Conservation (phyloP, 2,888 invertebrate species). For the Capitulum mitella region DNA sequence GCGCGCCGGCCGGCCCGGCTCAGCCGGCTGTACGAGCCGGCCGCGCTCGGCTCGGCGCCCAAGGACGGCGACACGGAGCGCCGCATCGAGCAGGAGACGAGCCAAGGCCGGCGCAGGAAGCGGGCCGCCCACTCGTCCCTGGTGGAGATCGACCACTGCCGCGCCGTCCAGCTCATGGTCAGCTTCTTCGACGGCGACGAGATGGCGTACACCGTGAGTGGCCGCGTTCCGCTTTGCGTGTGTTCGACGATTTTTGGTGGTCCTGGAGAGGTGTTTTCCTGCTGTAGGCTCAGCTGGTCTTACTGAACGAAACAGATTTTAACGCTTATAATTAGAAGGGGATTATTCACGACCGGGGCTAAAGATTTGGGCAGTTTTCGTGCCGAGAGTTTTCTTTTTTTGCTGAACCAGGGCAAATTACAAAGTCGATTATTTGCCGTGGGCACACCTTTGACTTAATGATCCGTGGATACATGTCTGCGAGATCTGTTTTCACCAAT, state of each 20-base stretch:
- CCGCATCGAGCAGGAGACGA: not conserved
- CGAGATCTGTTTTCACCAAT: too few species aligned
- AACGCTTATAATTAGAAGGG: too few species aligned
- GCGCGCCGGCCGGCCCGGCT: not conserved
- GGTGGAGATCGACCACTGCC: conserved; percentile 8
- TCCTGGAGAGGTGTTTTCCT: not conserved
- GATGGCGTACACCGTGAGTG: not conserved
- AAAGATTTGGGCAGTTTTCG: too few species aligned
- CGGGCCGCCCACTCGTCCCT: not conserved
- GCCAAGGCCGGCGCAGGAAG: not conserved
- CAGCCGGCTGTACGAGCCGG: not conserved
- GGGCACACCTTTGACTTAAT: too few species aligned
- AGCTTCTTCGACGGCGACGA: not conserved
- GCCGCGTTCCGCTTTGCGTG: not conserved
- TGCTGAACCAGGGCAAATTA: too few species aligned
- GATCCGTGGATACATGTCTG: too few species aligned
- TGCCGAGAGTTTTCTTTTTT: too few species aligned
- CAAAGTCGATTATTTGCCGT: too few species aligned
- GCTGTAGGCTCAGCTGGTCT: not conserved
- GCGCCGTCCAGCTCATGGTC: not conserved
- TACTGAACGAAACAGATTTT: not conserved
- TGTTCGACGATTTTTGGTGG: not conserved
- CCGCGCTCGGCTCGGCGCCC: not conserved
- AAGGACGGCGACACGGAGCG: not conserved
- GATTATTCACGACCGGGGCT: too few species aligned